Base-by-base conservation (phyloP, 2,113 vertebrate species). In the Geococcyx californianus region DNA sequence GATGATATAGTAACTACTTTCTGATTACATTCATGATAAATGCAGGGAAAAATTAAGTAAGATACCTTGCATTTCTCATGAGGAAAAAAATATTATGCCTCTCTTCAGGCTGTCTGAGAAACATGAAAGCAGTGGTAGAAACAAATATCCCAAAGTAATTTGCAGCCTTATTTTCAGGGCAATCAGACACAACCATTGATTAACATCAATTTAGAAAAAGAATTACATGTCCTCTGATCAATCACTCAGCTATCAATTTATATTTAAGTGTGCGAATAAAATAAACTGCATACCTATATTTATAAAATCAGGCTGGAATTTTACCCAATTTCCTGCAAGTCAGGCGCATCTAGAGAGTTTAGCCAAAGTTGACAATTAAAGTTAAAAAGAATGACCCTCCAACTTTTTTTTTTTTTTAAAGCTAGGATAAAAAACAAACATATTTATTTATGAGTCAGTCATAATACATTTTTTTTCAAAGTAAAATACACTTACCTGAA, bases 401-500 rank as follows among this genome's bases (percentile, higher is more conserved):
- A 62, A 55, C 8, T 24, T 74, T n/a, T 38, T 45, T 74, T n/a
- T 38, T 45, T 13, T 42, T 51, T 23, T n/a, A 85, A 81, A 56
- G 31, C 10, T 3, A 36, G 7, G 24, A 70, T 78, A 82, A 49
- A 74, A 73, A 80, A 14, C 13, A 91, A 36, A 6, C 44, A 55
- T 52, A 7, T 79, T 93, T 40, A 81, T 54, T 86, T 24, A 21
- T 5, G 4, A 68, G 9, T 62, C 47, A 67, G 16, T 16, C 38
- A 20, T 15, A 44, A 49, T 0, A 34, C 3, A 11, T 51, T 52
- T 72, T 78, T 78, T 76, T 11, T 25, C 36, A 20, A 56, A 69
- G 33, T 55, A 80, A 78, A 88, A 59, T 16, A 80, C 31, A 94
- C 96, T 67, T 97, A 99, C 99, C 99, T 94, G 99, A 99, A 97